Evolutionary conservation across 2,888 invertebrate genomes (phyloP).

Genomic region (Orthosia gothica): DNA sequence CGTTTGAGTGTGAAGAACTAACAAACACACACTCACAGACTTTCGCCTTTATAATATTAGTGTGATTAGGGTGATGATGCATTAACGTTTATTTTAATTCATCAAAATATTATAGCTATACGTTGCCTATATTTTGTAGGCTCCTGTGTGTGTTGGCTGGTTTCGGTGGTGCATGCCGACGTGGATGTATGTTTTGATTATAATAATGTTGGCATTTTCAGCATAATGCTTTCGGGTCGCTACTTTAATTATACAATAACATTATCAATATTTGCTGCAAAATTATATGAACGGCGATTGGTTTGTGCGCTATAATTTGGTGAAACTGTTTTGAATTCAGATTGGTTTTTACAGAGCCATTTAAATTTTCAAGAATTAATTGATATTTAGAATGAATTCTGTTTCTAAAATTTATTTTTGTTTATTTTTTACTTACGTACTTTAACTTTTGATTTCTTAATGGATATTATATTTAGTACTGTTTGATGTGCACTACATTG

Average conservation of each 20-base stretch:
- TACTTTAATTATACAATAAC: slow-evolving; percentile 47
- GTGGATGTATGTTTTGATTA: slow-evolving; percentile 38
- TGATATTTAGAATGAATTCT: too few relatives aligned
- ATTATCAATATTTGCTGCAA: slow-evolving; percentile 49
- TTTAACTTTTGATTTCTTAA: too few relatives aligned
- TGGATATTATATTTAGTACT: too few relatives aligned
- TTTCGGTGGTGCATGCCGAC: neutral
- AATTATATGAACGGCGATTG: slow-evolving; percentile 22
- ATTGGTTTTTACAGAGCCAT: neutral
- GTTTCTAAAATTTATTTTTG: too few relatives aligned
- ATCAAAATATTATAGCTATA: neutral
- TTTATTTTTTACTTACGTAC: too few relatives aligned
- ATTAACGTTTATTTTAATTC: neutral
- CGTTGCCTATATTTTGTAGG: too few relatives aligned
- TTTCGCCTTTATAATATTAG: too few relatives aligned
- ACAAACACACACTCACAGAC: too few relatives aligned
- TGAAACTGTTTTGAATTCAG: neutral
- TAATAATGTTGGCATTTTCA: slow-evolving; percentile 46
- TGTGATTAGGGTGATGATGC: too few relatives aligned
- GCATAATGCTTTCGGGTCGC: slow-evolving; percentile 17
- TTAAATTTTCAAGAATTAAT: neutral
- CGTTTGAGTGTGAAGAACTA: too few relatives aligned
- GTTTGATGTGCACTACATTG: too few relatives aligned
- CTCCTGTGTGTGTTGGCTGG: neutral
- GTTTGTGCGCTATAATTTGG: slow-evolving; percentile 26